phyloP scores from a whole-genome alignment of 2,888 invertebrate species.

The Alviniconcha strummeri region DNA sequence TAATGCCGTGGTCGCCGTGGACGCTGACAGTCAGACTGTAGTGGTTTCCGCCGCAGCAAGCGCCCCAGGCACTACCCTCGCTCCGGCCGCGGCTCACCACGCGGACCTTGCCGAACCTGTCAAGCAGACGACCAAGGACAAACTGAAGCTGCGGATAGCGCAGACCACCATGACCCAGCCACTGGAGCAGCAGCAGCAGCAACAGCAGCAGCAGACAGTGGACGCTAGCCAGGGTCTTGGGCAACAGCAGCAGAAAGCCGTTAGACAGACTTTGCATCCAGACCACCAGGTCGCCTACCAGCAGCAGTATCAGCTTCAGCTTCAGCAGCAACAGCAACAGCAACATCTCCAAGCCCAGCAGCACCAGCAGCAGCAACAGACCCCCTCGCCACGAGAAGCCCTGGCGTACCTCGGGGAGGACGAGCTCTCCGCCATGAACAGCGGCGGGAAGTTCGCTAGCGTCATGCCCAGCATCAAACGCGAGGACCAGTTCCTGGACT shows the following conservation, averaged over 20 bases:
- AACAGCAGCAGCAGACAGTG: constrained; percentile 25
- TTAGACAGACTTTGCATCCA: neutral
- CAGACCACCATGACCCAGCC: constrained; percentile 33
- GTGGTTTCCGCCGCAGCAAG: neutral
- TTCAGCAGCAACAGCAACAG: constrained; percentile 17
- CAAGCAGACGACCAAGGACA: constrained; percentile 45
- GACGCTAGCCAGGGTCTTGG: constrained; percentile 6
- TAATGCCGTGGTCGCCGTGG: neutral
- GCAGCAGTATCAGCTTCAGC: constrained; percentile 24
- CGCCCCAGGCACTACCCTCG: too few species aligned
- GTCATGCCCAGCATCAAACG: constrained; percentile 42
- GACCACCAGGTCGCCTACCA: constrained; percentile 10
- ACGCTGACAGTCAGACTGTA: neutral
- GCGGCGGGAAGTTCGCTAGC: constrained; percentile 9
- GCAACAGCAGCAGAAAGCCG: constrained; percentile 17
- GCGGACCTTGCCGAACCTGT: constrained; percentile 16
- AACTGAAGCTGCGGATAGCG: constrained; percentile 40
- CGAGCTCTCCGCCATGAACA: constrained; percentile 23
- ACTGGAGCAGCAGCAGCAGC: constrained; percentile 33
- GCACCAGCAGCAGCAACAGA: neutral
- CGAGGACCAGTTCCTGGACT: constrained; percentile 44
- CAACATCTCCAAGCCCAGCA: constrained; percentile 13
- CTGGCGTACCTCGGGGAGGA: constrained; percentile 25
- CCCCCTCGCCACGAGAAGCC: neutral
- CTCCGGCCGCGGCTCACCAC: neutral